Percentiles rank a stretch among this genome's conserved stretches.
Conservation (phyloP, 2,888 invertebrate species). For the Pristionchus japonicus region DNA sequence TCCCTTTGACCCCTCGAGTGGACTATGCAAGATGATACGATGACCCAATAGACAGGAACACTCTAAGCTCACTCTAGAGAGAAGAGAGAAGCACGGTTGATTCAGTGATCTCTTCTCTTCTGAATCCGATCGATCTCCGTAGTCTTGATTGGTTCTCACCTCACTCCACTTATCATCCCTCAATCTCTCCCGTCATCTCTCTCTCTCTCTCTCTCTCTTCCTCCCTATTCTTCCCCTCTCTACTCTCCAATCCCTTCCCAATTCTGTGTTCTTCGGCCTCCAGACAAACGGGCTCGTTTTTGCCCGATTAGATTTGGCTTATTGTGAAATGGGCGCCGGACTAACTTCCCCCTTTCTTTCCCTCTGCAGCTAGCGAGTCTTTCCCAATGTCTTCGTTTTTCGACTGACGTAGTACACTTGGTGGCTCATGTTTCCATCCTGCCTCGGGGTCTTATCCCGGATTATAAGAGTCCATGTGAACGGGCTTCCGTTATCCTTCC, state of each 20-base stretch:
- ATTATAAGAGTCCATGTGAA: neutral
- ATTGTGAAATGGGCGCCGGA: slow-evolving; percentile 33
- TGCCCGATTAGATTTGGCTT: neutral
- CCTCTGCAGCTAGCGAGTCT: neutral
- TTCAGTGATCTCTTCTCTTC: neutral
- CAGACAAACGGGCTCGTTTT: slow-evolving; percentile 28
- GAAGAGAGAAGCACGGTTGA: neutral
- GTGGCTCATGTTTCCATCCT: neutral
- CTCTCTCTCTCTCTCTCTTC: neutral
- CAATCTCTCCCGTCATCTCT: neutral
- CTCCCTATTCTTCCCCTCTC: neutral
- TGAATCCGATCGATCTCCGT: neutral
- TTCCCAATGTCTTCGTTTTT: neutral
- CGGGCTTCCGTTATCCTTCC: neutral
- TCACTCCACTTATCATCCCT: neutral
- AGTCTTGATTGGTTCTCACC: neutral
- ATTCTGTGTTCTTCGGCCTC: slow-evolving; percentile 19
- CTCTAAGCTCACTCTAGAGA: neutral
- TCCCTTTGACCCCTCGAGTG: slow-evolving; percentile 27
- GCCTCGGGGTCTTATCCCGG: neutral
- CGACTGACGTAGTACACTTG: neutral
- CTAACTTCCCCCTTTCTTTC: slow-evolving; percentile 14
- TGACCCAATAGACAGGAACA: slow-evolving; percentile 6
- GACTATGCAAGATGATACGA: slow-evolving; percentile 7
- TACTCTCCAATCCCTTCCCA: neutral